Percentiles rank a stretch among this genome's conserved stretches.
Evolutionary conservation across 2,113 vertebrate genomes (phyloP).

Genomic region (Mastomys natalensis): DNA sequence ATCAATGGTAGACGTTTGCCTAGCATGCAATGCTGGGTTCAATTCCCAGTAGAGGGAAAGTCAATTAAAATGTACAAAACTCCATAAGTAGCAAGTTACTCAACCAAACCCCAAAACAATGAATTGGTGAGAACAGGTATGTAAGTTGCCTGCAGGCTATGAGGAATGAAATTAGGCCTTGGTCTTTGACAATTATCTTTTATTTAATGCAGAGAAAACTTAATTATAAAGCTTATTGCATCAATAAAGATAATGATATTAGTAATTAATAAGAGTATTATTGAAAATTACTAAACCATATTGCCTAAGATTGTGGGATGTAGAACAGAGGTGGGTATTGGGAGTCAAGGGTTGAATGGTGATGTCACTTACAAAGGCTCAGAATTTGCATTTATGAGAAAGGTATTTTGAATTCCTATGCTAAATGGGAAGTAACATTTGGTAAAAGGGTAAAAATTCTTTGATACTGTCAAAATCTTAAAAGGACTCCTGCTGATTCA

Average conservation of each 20-base stretch:
- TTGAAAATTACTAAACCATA: not conserved
- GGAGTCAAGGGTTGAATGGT: not conserved
- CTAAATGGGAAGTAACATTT: constrained; percentile 2
- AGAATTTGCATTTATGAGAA: not conserved
- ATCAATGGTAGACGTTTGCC: not conserved
- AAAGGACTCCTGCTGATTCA: not conserved
- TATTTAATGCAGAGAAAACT: not conserved
- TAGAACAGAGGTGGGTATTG: not conserved
- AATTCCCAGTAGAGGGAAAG: not conserved
- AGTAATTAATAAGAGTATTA: not conserved
- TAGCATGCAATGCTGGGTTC: not conserved
- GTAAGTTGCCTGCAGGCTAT: not conserved
- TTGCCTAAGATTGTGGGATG: not conserved
- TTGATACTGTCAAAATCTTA: not conserved
- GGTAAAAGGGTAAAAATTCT: not conserved
- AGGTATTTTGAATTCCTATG: constrained; percentile 11
- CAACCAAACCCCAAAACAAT: not conserved
- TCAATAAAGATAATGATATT: not conserved
- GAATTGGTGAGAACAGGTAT: not conserved
- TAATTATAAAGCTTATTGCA: not conserved
- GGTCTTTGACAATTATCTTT: not conserved
- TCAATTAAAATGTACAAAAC: constrained; percentile 4
- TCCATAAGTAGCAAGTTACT: not conserved
- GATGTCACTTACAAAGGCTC: not conserved
- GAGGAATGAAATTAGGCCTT: not conserved